Evolutionary conservation across 2,888 invertebrate species (phyloP), one percentile per base, ranked within the genome.

Genomic region (Brenthis hecate): DNA sequence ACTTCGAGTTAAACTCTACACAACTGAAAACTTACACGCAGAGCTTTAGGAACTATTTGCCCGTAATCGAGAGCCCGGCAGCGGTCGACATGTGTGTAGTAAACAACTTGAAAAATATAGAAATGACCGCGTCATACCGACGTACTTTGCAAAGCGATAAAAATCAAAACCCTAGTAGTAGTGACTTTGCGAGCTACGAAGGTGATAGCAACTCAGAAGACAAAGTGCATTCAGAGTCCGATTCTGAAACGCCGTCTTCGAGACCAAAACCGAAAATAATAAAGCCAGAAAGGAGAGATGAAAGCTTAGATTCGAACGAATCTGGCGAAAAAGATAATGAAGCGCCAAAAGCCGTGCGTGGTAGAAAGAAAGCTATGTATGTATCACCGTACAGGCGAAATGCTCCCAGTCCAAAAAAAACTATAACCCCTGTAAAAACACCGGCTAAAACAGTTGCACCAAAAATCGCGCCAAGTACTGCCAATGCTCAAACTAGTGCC

Each of bases 291-390:
- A 83, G 84, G 58, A 84, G 90, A 55, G 90, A 91, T 68, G 88
- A 86, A 48, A 93, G 93, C 69, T 76, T 89, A 5, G 91, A 93
- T 70, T 91, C 92, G 1, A 90, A 92, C 71, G 93, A 89, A 32
- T 92, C 92, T 1, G 78, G 85, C n/a, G 90, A 91, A 56, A 88
- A 85, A 48, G 92, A 90, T 53, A 83, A 74, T 16, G 89, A 85
- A 6, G 68, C 89, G 1, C 93, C 94, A 0, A 96, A 95, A 80
- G 91, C 88, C 0, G 91, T 95, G 47, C 87, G 96, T 68, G 96
- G 96, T 0, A 87, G 95, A 61, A 93, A 96, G 78, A 96, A 95
- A 84, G 94, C 95, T 0, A 87, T 95, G 54, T 97, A 96, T 82
- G 89, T 95, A 16, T 94, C 95, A 13, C 94, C 94, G 13, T 94